Evolutionary conservation across 1,140 invertebrate genomes (phyloP).

Genomic region (Wiebesia pumilae): DNA sequence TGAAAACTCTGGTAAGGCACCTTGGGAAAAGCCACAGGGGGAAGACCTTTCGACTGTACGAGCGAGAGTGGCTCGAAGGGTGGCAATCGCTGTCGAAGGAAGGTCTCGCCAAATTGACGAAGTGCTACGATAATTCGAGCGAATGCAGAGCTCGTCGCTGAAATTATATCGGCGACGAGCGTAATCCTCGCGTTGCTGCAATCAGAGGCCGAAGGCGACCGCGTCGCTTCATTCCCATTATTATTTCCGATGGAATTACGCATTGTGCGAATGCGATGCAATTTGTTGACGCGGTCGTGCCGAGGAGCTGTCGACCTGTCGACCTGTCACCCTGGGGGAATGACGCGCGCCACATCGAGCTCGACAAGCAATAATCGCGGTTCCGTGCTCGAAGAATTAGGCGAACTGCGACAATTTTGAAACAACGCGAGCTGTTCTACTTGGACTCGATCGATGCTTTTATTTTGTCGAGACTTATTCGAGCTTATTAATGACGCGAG

Average conservation of each 20-base stretch:
- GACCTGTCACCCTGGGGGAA: background rate
- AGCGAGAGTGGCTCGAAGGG: background rate
- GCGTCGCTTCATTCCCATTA: constrained; percentile 34
- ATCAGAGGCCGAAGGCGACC: background rate
- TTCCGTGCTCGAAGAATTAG: constrained; percentile 1
- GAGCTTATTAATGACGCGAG: too few species aligned
- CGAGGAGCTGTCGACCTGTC: constrained; percentile 37
- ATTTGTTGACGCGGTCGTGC: constrained; percentile 33
- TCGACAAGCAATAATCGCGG: constrained; percentile 41
- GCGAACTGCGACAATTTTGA: background rate
- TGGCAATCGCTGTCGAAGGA: background rate
- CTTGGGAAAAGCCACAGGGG: too few species aligned
- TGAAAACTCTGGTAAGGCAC: too few species aligned
- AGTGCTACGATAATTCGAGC: constrained; percentile 31
- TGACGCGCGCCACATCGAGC: constrained; percentile 23
- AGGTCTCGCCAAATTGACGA: background rate
- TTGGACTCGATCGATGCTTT: background rate
- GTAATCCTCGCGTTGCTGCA: constrained; percentile 35
- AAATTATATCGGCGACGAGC: constrained; percentile 26
- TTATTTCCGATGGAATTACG: constrained; percentile 52
- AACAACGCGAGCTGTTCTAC: background rate
- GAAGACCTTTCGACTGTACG: background rate
- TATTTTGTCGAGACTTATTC: background rate
- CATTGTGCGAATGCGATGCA: constrained; percentile 48
- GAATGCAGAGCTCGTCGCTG: background rate